These are phyloP conservation scores for Scomber japonicus DNA, from an alignment of 2,113 vertebrate species.

Conservation along the genomic window DNA sequence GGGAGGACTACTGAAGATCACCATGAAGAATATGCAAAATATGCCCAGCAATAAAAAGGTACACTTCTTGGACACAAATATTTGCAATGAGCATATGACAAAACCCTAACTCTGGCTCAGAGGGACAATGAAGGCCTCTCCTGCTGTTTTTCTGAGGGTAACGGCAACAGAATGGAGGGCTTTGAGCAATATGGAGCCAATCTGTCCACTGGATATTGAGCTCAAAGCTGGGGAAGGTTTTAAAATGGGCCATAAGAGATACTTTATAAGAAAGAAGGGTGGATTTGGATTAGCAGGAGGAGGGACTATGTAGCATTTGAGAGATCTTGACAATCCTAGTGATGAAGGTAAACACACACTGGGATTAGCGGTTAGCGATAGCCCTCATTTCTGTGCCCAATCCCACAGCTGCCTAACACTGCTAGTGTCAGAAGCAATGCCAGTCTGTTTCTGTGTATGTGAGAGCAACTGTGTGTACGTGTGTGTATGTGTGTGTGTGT, in stretches of 20 bases:
- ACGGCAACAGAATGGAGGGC: constrained; percentile 17
- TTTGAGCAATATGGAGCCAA: constrained; percentile 59
- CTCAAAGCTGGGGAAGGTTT: constrained; percentile 48
- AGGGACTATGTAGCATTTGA: constrained; percentile 36
- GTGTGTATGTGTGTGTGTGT: not conserved
- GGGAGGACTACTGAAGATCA: constrained; percentile 4
- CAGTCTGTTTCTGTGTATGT: constrained; percentile 54
- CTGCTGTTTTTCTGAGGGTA: constrained; percentile 50
- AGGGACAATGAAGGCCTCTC: constrained; percentile 30
- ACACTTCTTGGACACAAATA: constrained; percentile 26
- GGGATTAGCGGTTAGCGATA: constrained; percentile 71
- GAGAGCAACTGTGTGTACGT: constrained; percentile 19
- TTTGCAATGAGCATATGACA: constrained; percentile 18
- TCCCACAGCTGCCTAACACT: constrained; percentile 67
- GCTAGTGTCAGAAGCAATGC: constrained; percentile 71
- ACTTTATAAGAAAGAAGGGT: constrained; percentile 46
- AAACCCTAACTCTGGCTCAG: constrained; percentile 38
- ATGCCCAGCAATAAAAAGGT: not conserved
- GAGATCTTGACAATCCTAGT: constrained; percentile 58
- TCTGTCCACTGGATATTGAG: constrained; percentile 51
- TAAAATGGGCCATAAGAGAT: constrained; percentile 50
- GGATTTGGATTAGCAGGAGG: constrained; percentile 59
- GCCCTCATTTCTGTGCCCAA: constrained; percentile 65
- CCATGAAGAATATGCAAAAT: constrained; percentile 8
- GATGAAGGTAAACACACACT: constrained; percentile 71